A percentile compares a stretch with the other conserved stretches of the same genome.
These are phyloP conservation scores for Cistogaster globosa DNA, from an alignment of 2,888 invertebrate genomes.

Conservation along the genomic window DNA sequence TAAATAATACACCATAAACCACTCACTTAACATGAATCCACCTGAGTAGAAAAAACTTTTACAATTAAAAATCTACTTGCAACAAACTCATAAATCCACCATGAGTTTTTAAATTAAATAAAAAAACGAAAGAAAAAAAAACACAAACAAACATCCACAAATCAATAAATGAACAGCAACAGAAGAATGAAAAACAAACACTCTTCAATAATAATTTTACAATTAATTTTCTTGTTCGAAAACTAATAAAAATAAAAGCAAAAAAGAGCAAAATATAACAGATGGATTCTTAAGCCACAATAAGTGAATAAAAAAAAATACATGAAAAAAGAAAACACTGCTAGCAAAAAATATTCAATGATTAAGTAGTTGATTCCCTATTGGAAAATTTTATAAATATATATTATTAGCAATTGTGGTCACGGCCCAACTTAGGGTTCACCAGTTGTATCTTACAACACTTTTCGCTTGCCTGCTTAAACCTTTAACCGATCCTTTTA, in stretches of 20 bases:
- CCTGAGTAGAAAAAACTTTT: neutral
- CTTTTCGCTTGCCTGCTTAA: too few species aligned
- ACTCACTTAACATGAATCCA: neutral
- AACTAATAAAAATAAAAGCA: constrained; percentile 19
- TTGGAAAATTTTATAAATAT: too few species aligned
- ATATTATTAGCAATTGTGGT: too few species aligned
- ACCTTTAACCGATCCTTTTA: too few species aligned
- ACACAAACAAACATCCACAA: too few species aligned
- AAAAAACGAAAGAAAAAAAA: too few species aligned
- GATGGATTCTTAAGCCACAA: constrained; percentile 47
- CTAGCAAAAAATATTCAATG: neutral
- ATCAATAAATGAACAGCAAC: constrained; percentile 32
- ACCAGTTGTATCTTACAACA: too few species aligned
- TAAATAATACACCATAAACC: neutral
- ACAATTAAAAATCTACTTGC: constrained; percentile 10
- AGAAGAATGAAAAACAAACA: constrained; percentile 22
- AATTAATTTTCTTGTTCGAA: constrained; percentile 53
- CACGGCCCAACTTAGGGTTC: too few species aligned
- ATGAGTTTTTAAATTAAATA: constrained; percentile 4
- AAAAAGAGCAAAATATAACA: constrained; percentile 16
- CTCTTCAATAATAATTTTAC: constrained; percentile 27
- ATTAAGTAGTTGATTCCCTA: neutral
- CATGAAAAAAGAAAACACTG: neutral
- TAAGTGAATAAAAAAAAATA: constrained; percentile 7
- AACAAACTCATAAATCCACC: constrained; percentile 21